Evolutionary conservation across 1,140 invertebrate species (phyloP).

Genomic region (Euwallacea similis): DNA sequence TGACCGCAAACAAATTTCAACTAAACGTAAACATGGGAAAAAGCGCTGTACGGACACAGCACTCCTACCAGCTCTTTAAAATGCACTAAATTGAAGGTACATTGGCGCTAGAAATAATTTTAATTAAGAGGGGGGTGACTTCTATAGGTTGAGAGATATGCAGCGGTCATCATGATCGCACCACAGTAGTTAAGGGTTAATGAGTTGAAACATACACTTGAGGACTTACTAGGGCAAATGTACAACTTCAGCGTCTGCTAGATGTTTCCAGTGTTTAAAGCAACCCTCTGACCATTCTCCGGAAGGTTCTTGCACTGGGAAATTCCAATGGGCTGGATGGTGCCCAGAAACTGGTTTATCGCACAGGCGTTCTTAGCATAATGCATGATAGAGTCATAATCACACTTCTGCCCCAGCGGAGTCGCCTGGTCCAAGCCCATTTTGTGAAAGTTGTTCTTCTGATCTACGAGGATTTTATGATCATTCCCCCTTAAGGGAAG

Average conservation of each 20-base stretch:
- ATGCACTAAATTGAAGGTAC: too few relatives aligned
- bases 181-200: too few relatives aligned
- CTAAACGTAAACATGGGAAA: too few relatives aligned
- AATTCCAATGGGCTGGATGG: slow-evolving; percentile 85
- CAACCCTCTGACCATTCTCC: slow-evolving; percentile 90
- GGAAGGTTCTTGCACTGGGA: slow-evolving; percentile 73
- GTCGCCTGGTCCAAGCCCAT: slow-evolving; percentile 93
- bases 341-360: slow-evolving; percentile 91
- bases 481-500: too few relatives aligned
- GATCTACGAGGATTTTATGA: slow-evolving; percentile 85
- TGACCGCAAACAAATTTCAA: too few relatives aligned
- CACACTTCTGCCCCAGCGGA: slow-evolving; percentile 91
- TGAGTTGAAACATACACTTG: too few relatives aligned
- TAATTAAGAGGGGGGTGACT: too few relatives aligned
- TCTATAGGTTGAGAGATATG: too few relatives aligned
- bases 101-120: too few relatives aligned
- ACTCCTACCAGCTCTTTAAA: too few relatives aligned
- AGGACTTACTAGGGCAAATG: slow-evolving; percentile 82
- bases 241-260: slow-evolving; percentile 95
- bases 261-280: slow-evolving; percentile 90
- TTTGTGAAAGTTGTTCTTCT: slow-evolving; percentile 99
- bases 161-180: too few relatives aligned
- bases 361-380: slow-evolving; percentile 98
- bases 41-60: too few relatives aligned
- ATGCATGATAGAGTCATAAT: slow-evolving; percentile 98